These are phyloP conservation scores for Hirtodrosophila alboralis DNA, from an alignment of 2,888 invertebrate species.

Conservation along the genomic window DNA sequence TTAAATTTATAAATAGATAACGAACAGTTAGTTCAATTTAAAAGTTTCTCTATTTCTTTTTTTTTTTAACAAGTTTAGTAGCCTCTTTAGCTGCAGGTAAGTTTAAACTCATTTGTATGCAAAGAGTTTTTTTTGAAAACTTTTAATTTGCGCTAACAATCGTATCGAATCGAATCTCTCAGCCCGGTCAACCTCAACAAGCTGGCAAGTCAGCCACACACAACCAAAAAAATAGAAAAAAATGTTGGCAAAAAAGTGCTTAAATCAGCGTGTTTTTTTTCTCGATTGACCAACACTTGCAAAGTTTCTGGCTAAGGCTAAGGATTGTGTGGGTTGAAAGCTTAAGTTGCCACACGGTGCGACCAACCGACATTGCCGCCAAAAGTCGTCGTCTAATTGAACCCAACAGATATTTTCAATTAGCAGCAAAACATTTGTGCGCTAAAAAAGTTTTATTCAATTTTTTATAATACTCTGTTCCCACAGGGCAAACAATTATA, in stretches of 20 bases:
- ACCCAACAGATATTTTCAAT: constrained; percentile 84
- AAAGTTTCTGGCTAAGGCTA: constrained; percentile 38
- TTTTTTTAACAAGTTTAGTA: neutral
- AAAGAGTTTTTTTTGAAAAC: constrained; percentile 57
- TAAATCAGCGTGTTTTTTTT: constrained; percentile 64
- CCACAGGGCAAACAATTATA: too few species aligned
- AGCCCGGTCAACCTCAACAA: constrained; percentile 56
- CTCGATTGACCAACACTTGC: constrained; percentile 39
- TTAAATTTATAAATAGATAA: too few species aligned
- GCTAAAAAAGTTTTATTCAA: constrained; percentile 75
- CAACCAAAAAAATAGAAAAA: constrained; percentile 24
- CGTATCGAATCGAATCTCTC: constrained; percentile 49
- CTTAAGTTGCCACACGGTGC: constrained; percentile 62
- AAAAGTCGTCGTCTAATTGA: constrained; percentile 81
- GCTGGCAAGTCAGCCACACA: constrained; percentile 59
- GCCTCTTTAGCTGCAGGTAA: constrained; percentile 55
- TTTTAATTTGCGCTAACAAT: constrained; percentile 63
- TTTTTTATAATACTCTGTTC: too few species aligned
- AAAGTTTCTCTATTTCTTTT: constrained; percentile 5
- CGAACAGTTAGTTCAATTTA: too few species aligned
- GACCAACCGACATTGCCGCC: constrained; percentile 28
- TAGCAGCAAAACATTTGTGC: constrained; percentile 82
- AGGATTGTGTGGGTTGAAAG: constrained; percentile 30
- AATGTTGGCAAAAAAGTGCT: constrained; percentile 58
- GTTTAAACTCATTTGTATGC: constrained; percentile 66